These are phyloP conservation scores for Microcebus tavaratra DNA, from an alignment of 2,113 vertebrate species.

Conservation along the genomic window DNA sequence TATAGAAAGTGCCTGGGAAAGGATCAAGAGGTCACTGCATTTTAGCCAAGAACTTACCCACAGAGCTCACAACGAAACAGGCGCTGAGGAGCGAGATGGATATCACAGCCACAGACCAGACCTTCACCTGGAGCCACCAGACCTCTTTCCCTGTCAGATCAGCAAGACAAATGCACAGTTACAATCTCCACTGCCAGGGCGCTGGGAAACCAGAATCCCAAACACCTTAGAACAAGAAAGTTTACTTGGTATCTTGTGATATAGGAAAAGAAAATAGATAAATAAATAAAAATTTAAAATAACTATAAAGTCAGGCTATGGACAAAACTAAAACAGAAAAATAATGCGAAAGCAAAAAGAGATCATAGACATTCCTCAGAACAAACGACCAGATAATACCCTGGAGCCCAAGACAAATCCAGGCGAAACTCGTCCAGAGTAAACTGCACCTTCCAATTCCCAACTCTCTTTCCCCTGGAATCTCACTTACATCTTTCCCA, in stretches of 20 bases:
- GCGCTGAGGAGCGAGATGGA: background rate
- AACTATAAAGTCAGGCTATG: background rate
- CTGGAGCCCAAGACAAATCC: background rate
- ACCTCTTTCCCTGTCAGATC: background rate
- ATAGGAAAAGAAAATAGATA: too few species aligned
- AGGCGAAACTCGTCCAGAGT: background rate
- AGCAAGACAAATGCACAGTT: background rate
- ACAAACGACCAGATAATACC: background rate
- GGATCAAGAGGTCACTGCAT: too few species aligned
- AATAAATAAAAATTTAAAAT: too few species aligned
- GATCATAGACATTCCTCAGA: background rate
- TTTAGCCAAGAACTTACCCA: background rate
- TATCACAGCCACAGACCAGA: background rate
- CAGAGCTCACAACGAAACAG: background rate
- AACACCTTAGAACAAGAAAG: background rate
- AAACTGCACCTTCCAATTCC: background rate
- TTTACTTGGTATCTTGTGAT: too few species aligned
- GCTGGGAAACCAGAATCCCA: background rate
- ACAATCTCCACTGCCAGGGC: too few species aligned
- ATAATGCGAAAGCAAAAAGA: background rate
- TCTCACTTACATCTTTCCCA: background rate
- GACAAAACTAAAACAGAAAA: background rate
- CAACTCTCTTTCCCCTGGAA: background rate
- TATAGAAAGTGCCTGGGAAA: background rate
- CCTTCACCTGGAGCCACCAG: background rate